Evolutionary conservation across 2,888 invertebrate genomes (phyloP).

Genomic region (Neocrepidodera transversa): DNA sequence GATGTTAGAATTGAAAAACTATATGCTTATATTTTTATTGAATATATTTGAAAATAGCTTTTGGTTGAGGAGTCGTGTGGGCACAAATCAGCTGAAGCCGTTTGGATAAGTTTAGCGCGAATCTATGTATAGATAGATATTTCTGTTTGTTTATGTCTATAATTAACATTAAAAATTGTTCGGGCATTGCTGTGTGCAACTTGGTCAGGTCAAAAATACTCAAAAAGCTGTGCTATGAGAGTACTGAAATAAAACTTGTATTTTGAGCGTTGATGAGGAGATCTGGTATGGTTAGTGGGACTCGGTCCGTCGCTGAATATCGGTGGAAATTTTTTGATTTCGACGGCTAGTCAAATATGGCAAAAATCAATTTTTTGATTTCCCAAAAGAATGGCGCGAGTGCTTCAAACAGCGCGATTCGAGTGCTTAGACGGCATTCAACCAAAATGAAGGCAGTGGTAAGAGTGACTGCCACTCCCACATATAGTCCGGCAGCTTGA

Average conservation of each 20-base stretch:
- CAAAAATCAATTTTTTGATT: conserved; percentile 26
- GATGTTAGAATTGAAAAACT: too few relatives aligned
- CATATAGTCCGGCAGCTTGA: conserved; percentile 29
- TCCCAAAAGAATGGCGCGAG: conserved; percentile 26
- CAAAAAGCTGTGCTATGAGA: conserved; percentile 62
- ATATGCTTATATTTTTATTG: too few relatives aligned
- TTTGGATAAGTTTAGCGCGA: conserved; percentile 50
- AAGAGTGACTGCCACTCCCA: conserved; percentile 38
- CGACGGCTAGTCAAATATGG: conserved; percentile 17
- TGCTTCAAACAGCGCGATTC: conserved; percentile 31
- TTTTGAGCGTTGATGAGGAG: conserved; percentile 61
- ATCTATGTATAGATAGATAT: conserved; percentile 63
- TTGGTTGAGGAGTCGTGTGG: conserved; percentile 16
- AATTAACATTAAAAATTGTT: conserved; percentile 64
- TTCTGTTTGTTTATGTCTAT: conserved; percentile 64
- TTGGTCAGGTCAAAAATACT: conserved; percentile 65
- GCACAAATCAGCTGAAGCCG: conserved; percentile 28
- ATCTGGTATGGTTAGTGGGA: conserved; percentile 41
- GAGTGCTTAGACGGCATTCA: conserved; percentile 33
- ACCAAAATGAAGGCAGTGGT: conserved; percentile 32
- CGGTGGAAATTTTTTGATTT: conserved; percentile 28
- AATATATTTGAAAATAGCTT: conserved; percentile 14
- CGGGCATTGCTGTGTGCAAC: conserved; percentile 60
- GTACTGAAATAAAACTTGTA: conserved; percentile 64
- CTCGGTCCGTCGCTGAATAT: conserved; percentile 37